These are phyloP conservation scores for Gibbula magus DNA, from an alignment of 2,888 invertebrate species.

Conservation along the genomic window DNA sequence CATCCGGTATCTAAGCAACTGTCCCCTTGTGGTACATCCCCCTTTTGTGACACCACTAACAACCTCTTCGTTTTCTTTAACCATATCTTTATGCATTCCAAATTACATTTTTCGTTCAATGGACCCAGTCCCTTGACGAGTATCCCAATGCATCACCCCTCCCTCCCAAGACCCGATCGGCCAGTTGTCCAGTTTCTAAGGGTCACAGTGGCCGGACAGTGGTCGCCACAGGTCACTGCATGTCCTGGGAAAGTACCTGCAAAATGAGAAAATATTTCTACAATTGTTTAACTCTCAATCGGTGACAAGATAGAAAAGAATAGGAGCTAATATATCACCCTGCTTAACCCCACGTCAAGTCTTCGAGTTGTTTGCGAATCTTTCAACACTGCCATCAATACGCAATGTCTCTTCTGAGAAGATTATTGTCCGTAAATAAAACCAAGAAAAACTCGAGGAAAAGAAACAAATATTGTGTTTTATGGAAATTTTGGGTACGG, in stretches of 20 bases:
- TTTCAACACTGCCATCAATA: constrained; percentile 8
- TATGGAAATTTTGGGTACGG: background rate
- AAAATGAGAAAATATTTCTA: constrained; percentile 19
- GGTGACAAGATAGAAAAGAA: constrained; percentile 16
- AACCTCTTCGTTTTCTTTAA: too few species aligned
- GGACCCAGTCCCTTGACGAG: too few species aligned
- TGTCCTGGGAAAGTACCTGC: constrained; percentile 18
- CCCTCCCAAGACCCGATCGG: background rate
- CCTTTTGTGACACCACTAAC: too few species aligned
- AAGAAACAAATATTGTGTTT: constrained; percentile 15
- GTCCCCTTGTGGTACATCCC: too few species aligned
- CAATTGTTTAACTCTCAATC: constrained; percentile 6
- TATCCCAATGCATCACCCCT: background rate
- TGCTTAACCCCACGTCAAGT: background rate
- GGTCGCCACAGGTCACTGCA: constrained; percentile 15
- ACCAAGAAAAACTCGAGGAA: constrained; percentile 8
- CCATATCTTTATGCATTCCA: too few species aligned
- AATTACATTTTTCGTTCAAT: too few species aligned
- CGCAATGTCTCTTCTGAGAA: background rate
- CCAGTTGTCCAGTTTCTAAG: background rate
- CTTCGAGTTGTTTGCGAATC: background rate
- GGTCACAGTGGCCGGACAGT: constrained; percentile 8
- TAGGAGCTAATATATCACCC: constrained; percentile 14
- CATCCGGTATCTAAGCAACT: too few species aligned
- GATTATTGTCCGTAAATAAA: constrained; percentile 15